Base-by-base conservation (phyloP, 2,888 invertebrate species). In the Galeopsomyia nigrocyanea region DNA sequence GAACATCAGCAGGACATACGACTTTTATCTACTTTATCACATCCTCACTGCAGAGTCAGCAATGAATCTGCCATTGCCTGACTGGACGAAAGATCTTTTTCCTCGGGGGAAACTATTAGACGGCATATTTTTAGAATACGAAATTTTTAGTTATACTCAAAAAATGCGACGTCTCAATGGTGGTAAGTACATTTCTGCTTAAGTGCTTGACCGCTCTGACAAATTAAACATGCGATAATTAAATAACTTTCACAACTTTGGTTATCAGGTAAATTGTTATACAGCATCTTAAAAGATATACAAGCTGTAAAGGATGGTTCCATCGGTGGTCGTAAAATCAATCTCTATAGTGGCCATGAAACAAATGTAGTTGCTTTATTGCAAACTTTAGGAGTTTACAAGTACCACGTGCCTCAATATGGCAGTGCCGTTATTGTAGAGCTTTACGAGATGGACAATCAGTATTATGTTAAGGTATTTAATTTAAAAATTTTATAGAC, bases 141-240 rank as follows among this genome's bases (percentile, higher is more conserved):
- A 89, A 9, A 88, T 90, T 84, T 88, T 89, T 87, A 89, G 88
- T 78, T 88, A 88, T 73, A 89, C 88, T 76, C 87, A 86, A 62
- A 80, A 86, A 56, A 82, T 89, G 68, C 85, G 87, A 77, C 88
- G 87, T 82, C 87, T 90, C 0, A 90, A 89, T 71, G 90, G 90
- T 56, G 90, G 90, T 88, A 82, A 76, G 13, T 19, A 65, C 50
- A 57, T 47, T 10, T 39, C 39, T 13, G 1, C 7, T 31, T 3
- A 21, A 22, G 13, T 22, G 17, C 3, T 19, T 3, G 26, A 1
- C n/a, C n/a, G 2, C 46, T 31, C 22, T 22, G 13, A 47, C 81
- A 3, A 78, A 79, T 60, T 80, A 79, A 39, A 77, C 31, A 7
- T 31, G 31, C 31, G n/a, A 31, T 31, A 31, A 31, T 5, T 5